Conservation (phyloP, 1,140 invertebrate species). For the Tetragonula clypearis region DNA sequence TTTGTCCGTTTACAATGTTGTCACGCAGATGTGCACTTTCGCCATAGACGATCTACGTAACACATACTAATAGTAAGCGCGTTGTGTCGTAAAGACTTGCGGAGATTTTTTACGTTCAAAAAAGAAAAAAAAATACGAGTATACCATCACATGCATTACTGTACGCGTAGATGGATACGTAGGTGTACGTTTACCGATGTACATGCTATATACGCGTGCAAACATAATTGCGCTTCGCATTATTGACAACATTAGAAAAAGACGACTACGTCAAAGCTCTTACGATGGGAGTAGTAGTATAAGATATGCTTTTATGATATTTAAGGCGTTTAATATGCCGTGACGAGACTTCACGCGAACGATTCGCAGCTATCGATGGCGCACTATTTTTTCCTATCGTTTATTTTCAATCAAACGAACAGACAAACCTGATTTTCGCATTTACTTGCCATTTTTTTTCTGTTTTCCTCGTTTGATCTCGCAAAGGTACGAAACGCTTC, state of each 20-base stretch:
- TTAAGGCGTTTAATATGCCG: constrained; percentile 48
- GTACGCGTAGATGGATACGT: constrained; percentile 31
- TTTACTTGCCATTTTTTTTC: constrained; percentile 31
- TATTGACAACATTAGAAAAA: constrained; percentile 13
- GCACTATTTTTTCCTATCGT: constrained; percentile 2
- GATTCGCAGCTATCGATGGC: constrained; percentile 47
- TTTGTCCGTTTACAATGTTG: constrained; percentile 54
- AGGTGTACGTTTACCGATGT: constrained; percentile 22
- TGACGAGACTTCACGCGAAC: constrained; percentile 29
- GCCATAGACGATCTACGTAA: constrained; percentile 47
- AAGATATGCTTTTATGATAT: constrained; percentile 67
- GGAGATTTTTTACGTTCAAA: constrained; percentile 36
- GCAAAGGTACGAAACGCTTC: constrained; percentile 46
- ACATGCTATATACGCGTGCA: constrained; percentile 1
- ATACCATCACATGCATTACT: constrained; percentile 37
- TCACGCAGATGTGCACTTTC: constrained; percentile 53
- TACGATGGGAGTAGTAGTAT: constrained; percentile 59
- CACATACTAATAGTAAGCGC: constrained; percentile 47
- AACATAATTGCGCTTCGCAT: constrained; percentile 3
- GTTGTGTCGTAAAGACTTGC: constrained; percentile 30
- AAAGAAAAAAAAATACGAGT: neutral
- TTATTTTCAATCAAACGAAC: neutral
- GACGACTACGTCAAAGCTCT: constrained; percentile 48
- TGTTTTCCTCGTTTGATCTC: constrained; percentile 32
- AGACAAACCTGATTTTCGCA: constrained; percentile 21